Percentiles rank a stretch among this genome's conserved stretches.
These are phyloP conservation scores for Anisognathus igniventris DNA, from an alignment of 2,797 vertebrate species.

Conservation along the genomic window DNA sequence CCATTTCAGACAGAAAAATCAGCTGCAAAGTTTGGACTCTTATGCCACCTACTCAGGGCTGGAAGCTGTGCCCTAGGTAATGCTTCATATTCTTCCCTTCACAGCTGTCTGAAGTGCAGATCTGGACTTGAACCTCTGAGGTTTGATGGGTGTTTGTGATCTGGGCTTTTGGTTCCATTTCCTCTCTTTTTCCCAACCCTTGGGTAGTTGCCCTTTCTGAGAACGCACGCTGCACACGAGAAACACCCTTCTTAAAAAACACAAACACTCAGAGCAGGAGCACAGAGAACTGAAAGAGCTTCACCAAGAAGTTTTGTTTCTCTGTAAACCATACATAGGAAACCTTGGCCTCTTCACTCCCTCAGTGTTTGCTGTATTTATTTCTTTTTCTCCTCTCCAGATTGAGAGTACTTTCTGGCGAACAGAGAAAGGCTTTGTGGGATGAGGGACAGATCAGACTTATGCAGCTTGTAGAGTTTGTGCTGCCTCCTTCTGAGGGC, in stretches of 20 bases:
- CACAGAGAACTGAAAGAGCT: conserved; percentile 17
- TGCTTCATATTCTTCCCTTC: not conserved
- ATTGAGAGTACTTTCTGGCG: conserved; percentile 17
- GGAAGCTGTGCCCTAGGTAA: not conserved
- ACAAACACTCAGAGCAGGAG: conserved; percentile 21
- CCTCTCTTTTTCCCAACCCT: not conserved
- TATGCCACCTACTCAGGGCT: not conserved
- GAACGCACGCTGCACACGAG: not conserved
- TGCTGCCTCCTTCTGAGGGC: conserved; percentile 37
- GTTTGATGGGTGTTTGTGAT: not conserved
- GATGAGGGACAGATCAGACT: not conserved
- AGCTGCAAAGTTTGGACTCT: not conserved
- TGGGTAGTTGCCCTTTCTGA: conserved; percentile 21
- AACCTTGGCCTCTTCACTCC: not conserved
- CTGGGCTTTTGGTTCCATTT: not conserved
- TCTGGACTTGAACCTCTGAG: not conserved
- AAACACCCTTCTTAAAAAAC: conserved; percentile 40
- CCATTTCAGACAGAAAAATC: not conserved
- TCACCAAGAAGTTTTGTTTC: conserved; percentile 48
- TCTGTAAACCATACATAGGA: not conserved
- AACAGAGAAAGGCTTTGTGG: conserved; percentile 55
- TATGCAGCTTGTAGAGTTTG: conserved; percentile 3
- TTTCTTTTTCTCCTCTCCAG: conserved; percentile 51
- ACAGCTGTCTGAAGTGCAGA: not conserved
- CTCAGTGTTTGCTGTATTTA: conserved; percentile 44